These are phyloP conservation scores for Lepidurus couesii DNA, from an alignment of 1,140 invertebrate species.

Conservation along the genomic window DNA sequence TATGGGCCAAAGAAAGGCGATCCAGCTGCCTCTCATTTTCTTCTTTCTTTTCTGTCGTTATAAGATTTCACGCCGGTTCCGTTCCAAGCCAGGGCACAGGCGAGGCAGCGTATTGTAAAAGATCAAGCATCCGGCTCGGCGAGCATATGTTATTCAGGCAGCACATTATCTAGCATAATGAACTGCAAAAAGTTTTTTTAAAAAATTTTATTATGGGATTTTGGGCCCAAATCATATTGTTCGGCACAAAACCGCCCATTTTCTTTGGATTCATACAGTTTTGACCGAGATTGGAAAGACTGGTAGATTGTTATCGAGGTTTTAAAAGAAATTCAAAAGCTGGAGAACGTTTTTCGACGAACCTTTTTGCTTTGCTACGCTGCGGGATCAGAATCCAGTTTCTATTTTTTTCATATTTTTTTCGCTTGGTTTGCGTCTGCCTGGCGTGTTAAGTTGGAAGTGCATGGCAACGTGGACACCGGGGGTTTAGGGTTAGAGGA, in stretches of 20 bases:
- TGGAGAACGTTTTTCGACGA: too few relatives aligned
- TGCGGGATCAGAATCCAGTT: too few relatives aligned
- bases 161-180: slow-evolving; percentile 9
- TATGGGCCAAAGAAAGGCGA: neutral
- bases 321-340: too few relatives aligned
- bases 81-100: slow-evolving; percentile 16
- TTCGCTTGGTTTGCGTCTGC: too few relatives aligned
- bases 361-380: too few relatives aligned
- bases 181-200: neutral
- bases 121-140: slow-evolving; percentile 20
- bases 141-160: slow-evolving; percentile 17
- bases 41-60: slow-evolving; percentile 15
- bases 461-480: too few relatives aligned
- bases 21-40: slow-evolving; percentile 8
- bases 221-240: neutral
- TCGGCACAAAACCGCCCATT: neutral
- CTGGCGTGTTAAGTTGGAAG: too few relatives aligned
- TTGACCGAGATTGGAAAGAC: too few relatives aligned
- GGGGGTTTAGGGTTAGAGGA: neutral
- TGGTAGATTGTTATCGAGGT: too few relatives aligned
- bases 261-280: too few relatives aligned
- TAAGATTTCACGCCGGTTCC: slow-evolving; percentile 18
- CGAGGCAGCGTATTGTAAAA: slow-evolving; percentile 18
- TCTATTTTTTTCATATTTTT: too few relatives aligned
- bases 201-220: neutral